phyloP scores from a whole-genome alignment of 2,113 vertebrate species.

The Catagonus wagneri region DNA sequence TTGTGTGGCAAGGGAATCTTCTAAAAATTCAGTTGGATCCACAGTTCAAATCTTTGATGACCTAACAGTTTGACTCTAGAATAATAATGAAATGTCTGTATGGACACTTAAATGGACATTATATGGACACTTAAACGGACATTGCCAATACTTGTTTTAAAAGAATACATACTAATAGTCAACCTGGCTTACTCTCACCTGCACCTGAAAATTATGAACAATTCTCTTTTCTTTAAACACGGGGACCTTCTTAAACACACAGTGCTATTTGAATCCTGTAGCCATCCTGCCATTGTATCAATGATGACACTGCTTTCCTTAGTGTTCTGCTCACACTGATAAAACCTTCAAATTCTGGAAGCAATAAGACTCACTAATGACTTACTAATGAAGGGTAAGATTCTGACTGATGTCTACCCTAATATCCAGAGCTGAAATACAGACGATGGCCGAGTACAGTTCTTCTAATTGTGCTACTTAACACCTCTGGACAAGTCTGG shows the following conservation, averaged over 20 bases:
- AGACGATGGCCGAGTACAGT: neutral
- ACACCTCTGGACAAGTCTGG: neutral
- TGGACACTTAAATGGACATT: neutral
- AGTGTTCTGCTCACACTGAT: neutral
- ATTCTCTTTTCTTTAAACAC: slow-evolving; percentile 49
- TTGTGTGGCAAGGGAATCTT: neutral
- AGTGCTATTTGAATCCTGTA: neutral
- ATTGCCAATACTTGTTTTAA: slow-evolving; percentile 22
- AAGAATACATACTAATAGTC: neutral
- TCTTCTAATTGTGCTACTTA: neutral
- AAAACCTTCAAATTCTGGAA: neutral
- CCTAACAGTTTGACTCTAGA: neutral
- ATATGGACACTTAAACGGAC: slow-evolving; percentile 25
- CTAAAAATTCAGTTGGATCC: slow-evolving; percentile 5
- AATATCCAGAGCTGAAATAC: neutral
- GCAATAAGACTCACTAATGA: neutral
- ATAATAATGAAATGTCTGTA: neutral
- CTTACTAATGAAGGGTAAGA: neutral
- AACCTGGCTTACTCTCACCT: neutral
- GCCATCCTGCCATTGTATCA: neutral
- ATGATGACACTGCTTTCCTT: neutral
- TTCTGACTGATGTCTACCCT: neutral
- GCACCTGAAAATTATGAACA: slow-evolving; percentile 38
- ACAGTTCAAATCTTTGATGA: slow-evolving; percentile 26
- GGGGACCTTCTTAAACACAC: neutral